Conservation (phyloP, 2,113 vertebrate species). For the Bufo gargarizans region DNA sequence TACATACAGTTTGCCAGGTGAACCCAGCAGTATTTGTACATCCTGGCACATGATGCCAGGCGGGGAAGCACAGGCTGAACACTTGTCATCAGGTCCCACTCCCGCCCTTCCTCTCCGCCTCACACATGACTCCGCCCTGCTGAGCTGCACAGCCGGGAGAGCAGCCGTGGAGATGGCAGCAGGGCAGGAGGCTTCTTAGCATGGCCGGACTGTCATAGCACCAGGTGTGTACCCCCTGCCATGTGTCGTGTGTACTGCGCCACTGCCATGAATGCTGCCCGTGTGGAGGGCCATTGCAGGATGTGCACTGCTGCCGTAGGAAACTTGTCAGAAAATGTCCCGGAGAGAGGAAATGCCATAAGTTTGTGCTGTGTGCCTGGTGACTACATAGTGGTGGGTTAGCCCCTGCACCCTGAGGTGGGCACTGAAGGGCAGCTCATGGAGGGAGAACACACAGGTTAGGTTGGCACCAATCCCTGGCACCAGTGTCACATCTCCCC, state of each 20-base stretch:
- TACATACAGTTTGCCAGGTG: not conserved
- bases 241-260: not conserved
- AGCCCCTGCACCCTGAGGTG: not conserved
- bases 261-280: not conserved
- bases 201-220: not conserved
- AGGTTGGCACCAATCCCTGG: not conserved
- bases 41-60: constrained; percentile 1
- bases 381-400: too few species aligned
- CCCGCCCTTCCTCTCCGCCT: too few species aligned
- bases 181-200: not conserved
- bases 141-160: not conserved
- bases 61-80: too few species aligned
- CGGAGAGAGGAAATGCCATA: constrained; percentile 32
- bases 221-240: not conserved
- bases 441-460: not conserved
- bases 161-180: not conserved
- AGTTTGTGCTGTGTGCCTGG: not conserved
- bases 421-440: not conserved
- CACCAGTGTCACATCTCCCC: too few species aligned
- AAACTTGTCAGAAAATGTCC: constrained; percentile 8
- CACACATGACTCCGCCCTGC: constrained; percentile 4
- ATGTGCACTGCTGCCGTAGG: not conserved
- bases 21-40: not conserved
- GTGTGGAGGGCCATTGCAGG: not conserved
- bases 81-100: not conserved